Percentiles rank a stretch among this genome's conserved stretches.
Conservation (phyloP, 2,797 vertebrate genomes). For the Tolypeutes matacus region DNA sequence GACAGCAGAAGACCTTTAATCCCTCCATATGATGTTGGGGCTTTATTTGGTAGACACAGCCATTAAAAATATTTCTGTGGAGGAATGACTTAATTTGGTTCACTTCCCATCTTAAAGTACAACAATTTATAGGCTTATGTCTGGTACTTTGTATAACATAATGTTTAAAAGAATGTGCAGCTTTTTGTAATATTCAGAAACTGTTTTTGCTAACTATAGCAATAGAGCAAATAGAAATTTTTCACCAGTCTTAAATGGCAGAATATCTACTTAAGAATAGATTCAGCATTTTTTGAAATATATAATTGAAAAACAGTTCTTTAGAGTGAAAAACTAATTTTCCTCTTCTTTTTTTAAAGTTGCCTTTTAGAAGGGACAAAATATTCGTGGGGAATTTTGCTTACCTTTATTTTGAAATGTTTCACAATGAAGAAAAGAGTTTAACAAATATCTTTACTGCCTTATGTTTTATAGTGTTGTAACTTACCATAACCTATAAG, state of each 20-base stretch:
- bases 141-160: background rate
- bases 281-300: background rate
- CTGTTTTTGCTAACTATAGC: background rate
- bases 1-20: background rate
- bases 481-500: background rate
- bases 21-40: background rate
- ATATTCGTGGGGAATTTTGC: slow-evolving; percentile 3
- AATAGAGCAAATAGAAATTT: slow-evolving; percentile 33
- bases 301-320: background rate
- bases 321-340: slow-evolving; percentile 27
- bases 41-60: background rate
- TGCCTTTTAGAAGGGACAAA: background rate
- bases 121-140: background rate
- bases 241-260: background rate
- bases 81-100: background rate
- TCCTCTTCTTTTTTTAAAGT: background rate
- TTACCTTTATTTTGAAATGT: slow-evolving; percentile 34
- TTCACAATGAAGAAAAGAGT: slow-evolving; percentile 1
- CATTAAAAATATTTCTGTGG: slow-evolving; percentile 42
- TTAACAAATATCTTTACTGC: background rate
- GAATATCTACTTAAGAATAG: background rate
- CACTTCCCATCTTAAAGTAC: background rate
- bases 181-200: background rate
- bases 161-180: slow-evolving; percentile 10
- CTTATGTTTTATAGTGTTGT: background rate